Evolutionary conservation across 2,888 invertebrate genomes (phyloP).

Genomic region (Hypena proboscidalis): DNA sequence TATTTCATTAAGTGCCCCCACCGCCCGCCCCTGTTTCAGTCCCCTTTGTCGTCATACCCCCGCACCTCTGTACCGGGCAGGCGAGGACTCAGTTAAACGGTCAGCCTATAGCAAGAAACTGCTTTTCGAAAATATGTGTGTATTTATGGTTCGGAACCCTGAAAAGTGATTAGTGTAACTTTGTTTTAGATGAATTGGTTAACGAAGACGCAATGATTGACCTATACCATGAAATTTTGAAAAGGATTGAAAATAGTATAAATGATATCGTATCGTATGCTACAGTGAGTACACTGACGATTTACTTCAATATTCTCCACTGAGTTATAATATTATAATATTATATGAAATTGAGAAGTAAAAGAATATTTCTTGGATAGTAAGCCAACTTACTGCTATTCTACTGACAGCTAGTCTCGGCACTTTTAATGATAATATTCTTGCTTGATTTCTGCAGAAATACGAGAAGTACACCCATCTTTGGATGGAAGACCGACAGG

Average conservation of each 20-base stretch:
- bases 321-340: neutral
- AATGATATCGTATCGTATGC: slow-evolving; percentile 70
- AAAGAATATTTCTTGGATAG: too few species aligned
- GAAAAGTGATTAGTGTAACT: neutral
- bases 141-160: too few species aligned
- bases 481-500: slow-evolving; percentile 92
- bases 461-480: slow-evolving; percentile 90
- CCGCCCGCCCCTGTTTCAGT: too few species aligned
- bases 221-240: slow-evolving; percentile 83
- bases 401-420: too few species aligned
- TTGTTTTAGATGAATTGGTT: slow-evolving; percentile 83
- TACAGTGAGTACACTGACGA: slow-evolving; percentile 62
- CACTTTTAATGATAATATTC: too few species aligned
- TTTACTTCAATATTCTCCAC: neutral
- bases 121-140: neutral
- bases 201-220: slow-evolving; percentile 85
- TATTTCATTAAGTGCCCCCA: too few species aligned
- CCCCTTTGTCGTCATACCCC: too few species aligned
- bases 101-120: too few species aligned
- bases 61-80: too few species aligned
- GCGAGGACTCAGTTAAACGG: too few species aligned
- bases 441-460: slow-evolving; percentile 51
- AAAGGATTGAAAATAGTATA: slow-evolving; percentile 75
- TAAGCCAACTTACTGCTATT: too few species aligned
- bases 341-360: too few species aligned